Percentiles rank a stretch among this genome's conserved stretches.
Evolutionary conservation across 2,888 invertebrate species (phyloP).

Genomic region (Athalia circularis): DNA sequence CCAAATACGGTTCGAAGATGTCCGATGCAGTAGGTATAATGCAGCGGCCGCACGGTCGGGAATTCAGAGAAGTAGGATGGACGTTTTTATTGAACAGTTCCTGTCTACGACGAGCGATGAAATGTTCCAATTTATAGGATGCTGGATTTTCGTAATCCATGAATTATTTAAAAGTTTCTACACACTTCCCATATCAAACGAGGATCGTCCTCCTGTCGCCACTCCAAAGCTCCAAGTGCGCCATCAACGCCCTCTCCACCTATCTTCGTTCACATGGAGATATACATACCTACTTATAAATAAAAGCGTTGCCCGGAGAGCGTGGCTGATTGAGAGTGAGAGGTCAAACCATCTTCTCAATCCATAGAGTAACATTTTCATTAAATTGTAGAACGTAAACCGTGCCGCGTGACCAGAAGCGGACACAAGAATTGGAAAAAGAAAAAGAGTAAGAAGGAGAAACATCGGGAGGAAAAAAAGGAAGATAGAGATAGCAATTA

Average conservation of each 20-base stretch:
- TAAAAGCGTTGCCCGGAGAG: slow-evolving; percentile 20
- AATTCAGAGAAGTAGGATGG: slow-evolving; percentile 12
- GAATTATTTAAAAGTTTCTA: slow-evolving; percentile 13
- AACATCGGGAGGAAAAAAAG: slow-evolving; percentile 50
- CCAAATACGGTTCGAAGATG: not conserved
- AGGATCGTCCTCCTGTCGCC: slow-evolving; percentile 24
- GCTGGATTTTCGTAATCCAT: slow-evolving; percentile 7
- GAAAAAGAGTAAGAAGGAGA: slow-evolving; percentile 48
- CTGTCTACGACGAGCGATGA: slow-evolving; percentile 13
- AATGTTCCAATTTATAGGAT: slow-evolving; percentile 9
- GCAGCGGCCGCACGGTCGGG: not conserved
- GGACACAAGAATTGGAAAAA: slow-evolving; percentile 50
- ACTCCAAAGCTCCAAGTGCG: not conserved
- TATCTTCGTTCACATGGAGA: not conserved
- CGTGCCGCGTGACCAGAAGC: slow-evolving; percentile 48
- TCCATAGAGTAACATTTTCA: slow-evolving; percentile 40
- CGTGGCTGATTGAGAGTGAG: slow-evolving; percentile 38
- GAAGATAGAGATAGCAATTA: slow-evolving; percentile 48
- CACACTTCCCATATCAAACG: slow-evolving; percentile 16
- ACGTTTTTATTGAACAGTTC: slow-evolving; percentile 23
- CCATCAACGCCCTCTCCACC: no score
- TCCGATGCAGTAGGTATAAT: no score
- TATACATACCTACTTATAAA: not conserved
- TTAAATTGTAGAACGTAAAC: slow-evolving; percentile 33
- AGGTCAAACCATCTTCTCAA: slow-evolving; percentile 28